phyloP scores from a whole-genome alignment of 2,113 vertebrate species.

The Clarias macrocephalus region DNA sequence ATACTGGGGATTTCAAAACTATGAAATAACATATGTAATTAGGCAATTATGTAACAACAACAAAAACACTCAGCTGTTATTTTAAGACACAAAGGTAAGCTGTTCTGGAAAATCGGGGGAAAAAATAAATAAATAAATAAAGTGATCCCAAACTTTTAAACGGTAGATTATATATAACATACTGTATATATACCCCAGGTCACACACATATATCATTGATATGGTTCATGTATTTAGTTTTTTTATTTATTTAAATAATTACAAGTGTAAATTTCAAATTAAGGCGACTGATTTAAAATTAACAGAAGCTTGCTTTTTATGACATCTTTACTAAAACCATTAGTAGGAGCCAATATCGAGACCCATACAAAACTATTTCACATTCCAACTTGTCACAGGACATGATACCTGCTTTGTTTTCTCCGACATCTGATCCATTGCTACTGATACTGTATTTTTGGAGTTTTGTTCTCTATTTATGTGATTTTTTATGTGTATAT shows the following conservation, averaged over 20 bases:
- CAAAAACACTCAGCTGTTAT: too few relatives aligned
- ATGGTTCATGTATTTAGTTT: background rate
- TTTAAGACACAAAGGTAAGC: too few relatives aligned
- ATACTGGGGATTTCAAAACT: too few relatives aligned
- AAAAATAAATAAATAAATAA: too few relatives aligned
- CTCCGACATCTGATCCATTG: background rate
- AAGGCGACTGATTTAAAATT: background rate
- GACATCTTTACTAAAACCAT: background rate
- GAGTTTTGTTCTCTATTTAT: background rate
- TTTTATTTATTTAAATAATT: background rate
- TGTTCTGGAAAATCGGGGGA: too few relatives aligned
- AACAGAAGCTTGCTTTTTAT: background rate
- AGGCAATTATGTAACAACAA: too few relatives aligned
- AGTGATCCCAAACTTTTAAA: too few relatives aligned
- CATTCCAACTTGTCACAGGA: background rate
- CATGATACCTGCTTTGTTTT: background rate
- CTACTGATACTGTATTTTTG: background rate
- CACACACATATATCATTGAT: background rate
- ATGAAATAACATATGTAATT: too few relatives aligned
- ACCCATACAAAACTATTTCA: background rate
- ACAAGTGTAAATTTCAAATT: background rate
- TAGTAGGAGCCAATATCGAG: background rate
- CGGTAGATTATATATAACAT: too few relatives aligned
- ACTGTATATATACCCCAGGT: background rate
- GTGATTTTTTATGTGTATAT: background rate